phyloP scores from a whole-genome alignment of 2,113 vertebrate species.

The Ctenomys sociabilis region DNA sequence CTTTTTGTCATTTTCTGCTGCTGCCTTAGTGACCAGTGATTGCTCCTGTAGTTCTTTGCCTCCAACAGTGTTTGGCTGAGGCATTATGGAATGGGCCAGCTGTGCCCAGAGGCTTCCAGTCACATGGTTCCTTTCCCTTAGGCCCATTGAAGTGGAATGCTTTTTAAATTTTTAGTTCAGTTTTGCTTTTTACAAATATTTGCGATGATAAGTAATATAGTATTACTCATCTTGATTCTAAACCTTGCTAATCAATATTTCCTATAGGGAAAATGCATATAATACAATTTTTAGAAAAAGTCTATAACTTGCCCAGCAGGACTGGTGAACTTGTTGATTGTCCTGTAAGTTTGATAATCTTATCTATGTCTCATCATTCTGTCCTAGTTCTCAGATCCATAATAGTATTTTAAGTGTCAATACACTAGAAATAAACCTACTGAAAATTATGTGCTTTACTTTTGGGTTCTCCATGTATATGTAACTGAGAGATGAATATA shows the following conservation, averaged over 20 bases:
- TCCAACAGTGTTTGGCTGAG: too few relatives aligned
- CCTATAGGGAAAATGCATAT: not conserved
- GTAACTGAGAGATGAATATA: not conserved
- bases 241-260: not conserved
- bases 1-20: too few relatives aligned
- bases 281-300: not conserved
- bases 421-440: not conserved
- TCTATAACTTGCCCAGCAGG: not conserved
- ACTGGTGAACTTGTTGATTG: not conserved
- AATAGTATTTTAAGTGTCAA: not conserved
- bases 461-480: not conserved
- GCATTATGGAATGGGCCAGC: too few relatives aligned
- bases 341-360: not conserved
- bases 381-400: not conserved
- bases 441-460: not conserved
- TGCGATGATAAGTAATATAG: not conserved
- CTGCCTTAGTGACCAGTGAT: too few relatives aligned
- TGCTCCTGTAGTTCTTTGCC: too few relatives aligned
- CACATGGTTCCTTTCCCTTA: too few relatives aligned
- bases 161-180: not conserved
- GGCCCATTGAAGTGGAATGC: too few relatives aligned
- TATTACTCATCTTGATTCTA: not conserved
- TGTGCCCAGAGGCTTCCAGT: too few relatives aligned
- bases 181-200: not conserved
- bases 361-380: not conserved